Evolutionary conservation across 2,113 vertebrate species (phyloP), one percentile per base, ranked within the genome.

Genomic region (Cyrtonyx montezumae): DNA sequence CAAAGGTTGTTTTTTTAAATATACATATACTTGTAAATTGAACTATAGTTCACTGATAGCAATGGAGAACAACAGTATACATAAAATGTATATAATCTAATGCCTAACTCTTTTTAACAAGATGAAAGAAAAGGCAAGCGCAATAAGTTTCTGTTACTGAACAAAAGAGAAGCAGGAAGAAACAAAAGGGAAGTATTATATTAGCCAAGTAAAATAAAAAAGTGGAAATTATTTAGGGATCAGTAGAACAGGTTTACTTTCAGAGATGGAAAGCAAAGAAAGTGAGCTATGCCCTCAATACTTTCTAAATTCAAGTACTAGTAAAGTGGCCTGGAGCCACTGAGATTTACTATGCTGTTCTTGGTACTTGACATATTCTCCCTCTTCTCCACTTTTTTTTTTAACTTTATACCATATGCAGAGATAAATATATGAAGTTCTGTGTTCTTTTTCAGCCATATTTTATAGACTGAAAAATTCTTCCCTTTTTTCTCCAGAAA

Each of bases 341-440:
- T 76, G 48, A 87, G 87, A 34, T 76, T 62, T 5, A n/a, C 43
- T 32, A 28, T 3, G 22, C 2, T 43, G 78, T 17, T 63, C 25
- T 32, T 46, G 20, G 32, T 65, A 51, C n/a, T 37, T 63, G 55
- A 78, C 13, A 8, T 49, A 82, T 73, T 71, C 25, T 51, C 12
- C 9, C 19, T n/a, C n/a, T 71, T 36, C 20, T 86, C 28, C 1
- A 5, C 10, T 48, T 48, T 15, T 73, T 91, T 14, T 62, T 75
- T 61, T 58, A 22, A 19, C 36, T 73, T 84, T 6, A 1, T 59
- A 81, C 4, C 21, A 30, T 7, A 46, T 25, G 11, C 26, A 84
- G n/a, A 36, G 4, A 37, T 36, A 73, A 32, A 45, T 18, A 80
- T 11, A 58, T 4, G 34, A 8, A 28, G 13, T 14, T 0, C 1